phyloP scores from a whole-genome alignment of 2,113 vertebrate genomes.

The Zapornia atra region DNA sequence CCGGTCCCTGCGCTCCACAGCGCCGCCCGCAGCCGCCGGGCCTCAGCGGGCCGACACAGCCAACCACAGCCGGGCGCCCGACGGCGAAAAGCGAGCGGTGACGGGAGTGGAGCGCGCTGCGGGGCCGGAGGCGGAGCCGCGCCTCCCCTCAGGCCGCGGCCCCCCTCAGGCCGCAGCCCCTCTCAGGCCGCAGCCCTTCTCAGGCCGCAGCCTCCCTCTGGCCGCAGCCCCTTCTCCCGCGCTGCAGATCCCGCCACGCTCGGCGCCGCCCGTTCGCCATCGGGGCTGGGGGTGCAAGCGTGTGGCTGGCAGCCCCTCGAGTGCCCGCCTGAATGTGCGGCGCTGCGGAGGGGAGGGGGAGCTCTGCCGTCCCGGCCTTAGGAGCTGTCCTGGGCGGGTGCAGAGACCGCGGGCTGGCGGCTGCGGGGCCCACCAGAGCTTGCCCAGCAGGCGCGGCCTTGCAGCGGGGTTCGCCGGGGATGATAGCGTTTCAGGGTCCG shows the following conservation, averaged over 20 bases:
- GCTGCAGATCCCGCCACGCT: background rate
- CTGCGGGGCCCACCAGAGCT: background rate
- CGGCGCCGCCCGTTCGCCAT: background rate
- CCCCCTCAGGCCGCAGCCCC: background rate
- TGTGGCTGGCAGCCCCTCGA: background rate
- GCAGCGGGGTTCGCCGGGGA: accelerated
- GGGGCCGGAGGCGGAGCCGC: background rate
- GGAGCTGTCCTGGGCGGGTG: too few relatives aligned
- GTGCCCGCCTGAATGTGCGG: too few relatives aligned
- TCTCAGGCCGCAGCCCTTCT: too few relatives aligned
- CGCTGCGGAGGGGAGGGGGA: background rate
- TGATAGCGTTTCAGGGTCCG: accelerated
- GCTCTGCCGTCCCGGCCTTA: background rate
- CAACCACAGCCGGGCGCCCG: too few relatives aligned
- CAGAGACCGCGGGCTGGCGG: background rate
- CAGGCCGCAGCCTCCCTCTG: too few relatives aligned
- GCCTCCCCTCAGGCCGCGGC: background rate
- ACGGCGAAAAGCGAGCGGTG: background rate
- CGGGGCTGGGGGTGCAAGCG: background rate
- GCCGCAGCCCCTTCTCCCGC: background rate
- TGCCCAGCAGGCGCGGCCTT: accelerated
- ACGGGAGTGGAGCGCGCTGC: too few relatives aligned
- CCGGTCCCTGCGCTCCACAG: too few relatives aligned
- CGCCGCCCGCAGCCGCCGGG: background rate
- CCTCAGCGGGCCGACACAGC: background rate